phyloP scores from a whole-genome alignment of 1,140 invertebrate species.

The Muscidifurax raptorellus region DNA sequence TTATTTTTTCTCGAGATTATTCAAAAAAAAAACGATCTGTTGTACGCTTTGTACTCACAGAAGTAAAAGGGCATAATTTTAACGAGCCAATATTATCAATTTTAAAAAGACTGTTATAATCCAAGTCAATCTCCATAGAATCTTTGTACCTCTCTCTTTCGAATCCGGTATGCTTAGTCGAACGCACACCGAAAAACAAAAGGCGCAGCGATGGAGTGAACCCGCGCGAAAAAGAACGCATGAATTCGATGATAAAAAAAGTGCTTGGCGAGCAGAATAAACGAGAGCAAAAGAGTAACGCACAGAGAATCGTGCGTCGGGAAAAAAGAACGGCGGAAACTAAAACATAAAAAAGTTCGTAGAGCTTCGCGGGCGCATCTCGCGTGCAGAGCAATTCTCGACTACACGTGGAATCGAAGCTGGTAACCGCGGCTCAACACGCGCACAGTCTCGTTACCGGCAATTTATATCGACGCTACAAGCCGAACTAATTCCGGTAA shows the following conservation, averaged over 20 bases:
- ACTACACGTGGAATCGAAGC: background rate
- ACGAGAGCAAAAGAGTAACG: background rate
- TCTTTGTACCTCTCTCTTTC: background rate
- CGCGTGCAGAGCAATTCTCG: background rate
- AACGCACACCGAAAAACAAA: background rate
- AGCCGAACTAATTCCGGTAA: conserved; percentile 75
- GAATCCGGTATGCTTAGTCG: background rate
- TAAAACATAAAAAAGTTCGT: conserved; percentile 3
- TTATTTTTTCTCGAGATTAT: background rate
- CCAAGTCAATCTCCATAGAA: conserved; percentile 53
- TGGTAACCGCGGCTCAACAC: conserved; percentile 16
- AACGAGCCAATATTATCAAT: background rate
- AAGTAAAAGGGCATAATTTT: background rate
- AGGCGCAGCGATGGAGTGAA: background rate
- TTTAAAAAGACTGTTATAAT: conserved; percentile 30
- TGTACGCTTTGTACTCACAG: too few species aligned
- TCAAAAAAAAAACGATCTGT: background rate
- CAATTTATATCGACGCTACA: conserved; percentile 73
- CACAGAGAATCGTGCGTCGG: background rate
- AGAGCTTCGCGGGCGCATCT: background rate
- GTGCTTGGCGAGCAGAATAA: background rate
- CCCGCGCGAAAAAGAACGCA: background rate
- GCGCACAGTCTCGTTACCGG: conserved; percentile 60
- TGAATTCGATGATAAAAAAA: background rate
- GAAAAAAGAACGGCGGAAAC: background rate